phyloP scores from a whole-genome alignment of 1,140 invertebrate species.

The Heterodera schachtii region DNA sequence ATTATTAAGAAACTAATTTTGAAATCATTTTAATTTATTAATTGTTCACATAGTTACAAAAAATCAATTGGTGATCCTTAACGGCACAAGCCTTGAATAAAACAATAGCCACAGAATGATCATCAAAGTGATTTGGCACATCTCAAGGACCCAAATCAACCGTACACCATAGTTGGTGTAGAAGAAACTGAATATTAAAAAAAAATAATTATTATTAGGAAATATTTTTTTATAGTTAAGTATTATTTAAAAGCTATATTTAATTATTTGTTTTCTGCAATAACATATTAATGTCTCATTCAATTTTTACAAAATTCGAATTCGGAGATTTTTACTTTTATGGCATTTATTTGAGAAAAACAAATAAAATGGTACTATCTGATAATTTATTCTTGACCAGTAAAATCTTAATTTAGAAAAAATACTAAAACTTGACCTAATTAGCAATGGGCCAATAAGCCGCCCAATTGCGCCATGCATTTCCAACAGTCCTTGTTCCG shows the following conservation, averaged over 20 bases:
- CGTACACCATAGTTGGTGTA: constrained; percentile 26
- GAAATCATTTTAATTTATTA: too few species aligned
- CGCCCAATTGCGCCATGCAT: constrained; percentile 32
- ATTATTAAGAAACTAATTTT: too few species aligned
- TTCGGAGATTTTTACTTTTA: too few species aligned
- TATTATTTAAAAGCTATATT: background rate
- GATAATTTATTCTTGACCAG: background rate
- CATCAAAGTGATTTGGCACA: constrained; percentile 26
- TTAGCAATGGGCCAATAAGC: constrained; percentile 29
- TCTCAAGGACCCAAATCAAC: constrained; percentile 27
- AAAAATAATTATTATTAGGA: background rate
- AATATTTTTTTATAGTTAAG: constrained; percentile 2
- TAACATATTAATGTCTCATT: too few species aligned
- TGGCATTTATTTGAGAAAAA: too few species aligned
- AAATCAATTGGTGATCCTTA: background rate
- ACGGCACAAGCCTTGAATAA: constrained; percentile 25
- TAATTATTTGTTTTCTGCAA: background rate
- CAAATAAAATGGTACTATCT: too few species aligned
- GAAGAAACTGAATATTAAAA: constrained; percentile 23
- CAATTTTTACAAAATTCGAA: too few species aligned
- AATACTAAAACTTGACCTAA: constrained; percentile 32
- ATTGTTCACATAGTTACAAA: too few species aligned
- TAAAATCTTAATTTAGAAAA: background rate
- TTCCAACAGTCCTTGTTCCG: constrained; percentile 41
- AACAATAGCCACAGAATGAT: constrained; percentile 28